Percentiles rank a stretch among this genome's conserved stretches.
These are phyloP conservation scores for Anastrepha ludens DNA, from an alignment of 1,140 invertebrate genomes.

Conservation along the genomic window DNA sequence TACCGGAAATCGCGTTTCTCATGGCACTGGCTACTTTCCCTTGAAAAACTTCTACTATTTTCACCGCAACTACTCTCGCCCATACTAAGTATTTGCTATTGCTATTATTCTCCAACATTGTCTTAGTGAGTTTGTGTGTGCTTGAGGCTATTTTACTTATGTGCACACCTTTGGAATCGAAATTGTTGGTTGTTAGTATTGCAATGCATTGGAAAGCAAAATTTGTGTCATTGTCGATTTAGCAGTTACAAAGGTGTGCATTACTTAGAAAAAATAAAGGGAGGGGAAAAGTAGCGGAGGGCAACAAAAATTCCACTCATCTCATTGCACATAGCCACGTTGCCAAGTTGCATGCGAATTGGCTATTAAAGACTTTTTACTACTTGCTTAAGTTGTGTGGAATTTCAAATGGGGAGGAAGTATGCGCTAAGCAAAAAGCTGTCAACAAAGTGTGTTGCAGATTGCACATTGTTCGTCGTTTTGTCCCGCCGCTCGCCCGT, in stretches of 20 bases:
- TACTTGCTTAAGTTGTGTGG: not conserved
- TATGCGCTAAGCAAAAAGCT: slow-evolving; percentile 14
- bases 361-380: slow-evolving; percentile 3
- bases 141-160: slow-evolving; percentile 21
- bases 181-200: not conserved
- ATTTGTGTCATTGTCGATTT: slow-evolving; percentile 30
- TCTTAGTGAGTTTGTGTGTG: not conserved
- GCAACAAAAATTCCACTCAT: too few species aligned
- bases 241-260: not conserved
- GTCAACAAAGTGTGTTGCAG: not conserved
- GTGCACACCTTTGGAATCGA: slow-evolving; percentile 35
- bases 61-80: too few species aligned
- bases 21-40: not conserved
- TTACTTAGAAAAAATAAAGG: too few species aligned
- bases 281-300: too few species aligned
- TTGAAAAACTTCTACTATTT: not conserved
- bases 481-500: not conserved
- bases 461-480: slow-evolving; percentile 24
- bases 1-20: slow-evolving; percentile 48
- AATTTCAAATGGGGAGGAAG: not conserved
- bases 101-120: not conserved
- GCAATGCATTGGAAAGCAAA: slow-evolving; percentile 15
- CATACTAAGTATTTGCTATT: not conserved
- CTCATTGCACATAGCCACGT: not conserved
- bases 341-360: not conserved